Conservation (phyloP, 2,888 invertebrate genomes). For the Amphipyra berbera region DNA sequence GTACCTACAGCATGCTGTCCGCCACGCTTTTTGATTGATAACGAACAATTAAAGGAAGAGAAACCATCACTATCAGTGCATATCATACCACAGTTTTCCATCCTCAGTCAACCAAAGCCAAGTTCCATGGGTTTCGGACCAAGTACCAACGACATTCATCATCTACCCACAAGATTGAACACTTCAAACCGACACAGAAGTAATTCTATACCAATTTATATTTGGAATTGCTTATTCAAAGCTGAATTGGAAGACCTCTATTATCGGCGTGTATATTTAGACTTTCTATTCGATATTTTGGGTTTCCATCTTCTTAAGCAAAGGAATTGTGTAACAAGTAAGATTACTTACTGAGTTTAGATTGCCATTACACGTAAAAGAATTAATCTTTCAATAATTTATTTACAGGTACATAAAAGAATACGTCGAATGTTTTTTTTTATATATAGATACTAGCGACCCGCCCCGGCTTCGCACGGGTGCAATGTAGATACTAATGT, state of each 20-base stretch:
- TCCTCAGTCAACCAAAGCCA: slow-evolving; percentile 33
- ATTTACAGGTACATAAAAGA: too few relatives aligned
- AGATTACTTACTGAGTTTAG: neutral
- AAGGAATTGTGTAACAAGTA: neutral
- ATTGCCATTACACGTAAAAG: too few relatives aligned
- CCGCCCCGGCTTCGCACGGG: too few relatives aligned
- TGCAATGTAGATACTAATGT: too few relatives aligned
- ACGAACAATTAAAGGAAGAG: slow-evolving; percentile 58
- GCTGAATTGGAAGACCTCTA: slow-evolving; percentile 4
- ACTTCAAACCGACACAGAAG: slow-evolving; percentile 28
- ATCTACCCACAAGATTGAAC: slow-evolving; percentile 51
- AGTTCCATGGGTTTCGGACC: slow-evolving; percentile 19
- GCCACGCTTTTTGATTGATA: slow-evolving; percentile 51
- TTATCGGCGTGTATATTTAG: slow-evolving; percentile 10
- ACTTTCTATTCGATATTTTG: slow-evolving; percentile 21
- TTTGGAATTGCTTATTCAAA: slow-evolving; percentile 51
- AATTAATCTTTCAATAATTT: too few relatives aligned
- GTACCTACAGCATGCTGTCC: neutral
- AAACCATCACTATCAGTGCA: slow-evolving; percentile 49
- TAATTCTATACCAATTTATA: slow-evolving; percentile 49
- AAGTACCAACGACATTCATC: slow-evolving; percentile 36
- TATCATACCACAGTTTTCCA: slow-evolving; percentile 51
- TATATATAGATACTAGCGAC: too few relatives aligned
- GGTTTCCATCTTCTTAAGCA: neutral
- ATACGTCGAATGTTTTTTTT: too few relatives aligned